Evolutionary conservation across 2,888 invertebrate genomes (phyloP), one percentile per base, ranked within the genome.

Genomic region (Lottia scabra): DNA sequence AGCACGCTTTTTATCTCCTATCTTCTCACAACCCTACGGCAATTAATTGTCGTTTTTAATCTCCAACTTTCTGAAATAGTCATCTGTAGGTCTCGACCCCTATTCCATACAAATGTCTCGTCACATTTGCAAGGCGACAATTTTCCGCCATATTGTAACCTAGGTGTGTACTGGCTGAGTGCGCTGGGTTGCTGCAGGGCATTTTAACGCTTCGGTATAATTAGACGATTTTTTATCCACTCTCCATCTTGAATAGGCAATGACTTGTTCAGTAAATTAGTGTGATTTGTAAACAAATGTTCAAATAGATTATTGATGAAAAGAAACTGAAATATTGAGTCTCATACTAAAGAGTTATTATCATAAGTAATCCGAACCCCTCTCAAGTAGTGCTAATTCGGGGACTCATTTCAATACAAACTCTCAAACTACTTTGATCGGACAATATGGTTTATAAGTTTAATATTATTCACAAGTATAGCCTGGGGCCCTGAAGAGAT

Each of bases 1-100:
- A 76, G 45, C 63, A 48, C 45, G 63, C 67, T 71, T 63, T 72
- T 72, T 71, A 73, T 56, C 75, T 64, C 70, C 72, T 72, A 76
- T 73, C 75, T 19, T 43, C 10, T 48, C 68, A 23, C 30, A 48
- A 44, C 73, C 75, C 70, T 56, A 44, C 27, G 71, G 70, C 71
- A 44, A 63, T 38, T 23, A 56, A 23, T 56, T 23, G 19, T 56
- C 56, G 56, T 23, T 56, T 56, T 23, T 56, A 56, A 56, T 56
- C 23, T 56, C 56, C 56, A 56, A 56, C 56, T 56, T 56, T 56
- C 23, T 23, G 19, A 56, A 56, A 56, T 56, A 56, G 56, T 56
- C 56, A 56, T 19, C 19, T 56, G 19, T 19, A 23, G 56, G 56
- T 56, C 56, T 12, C 23, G 56, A 56, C 56, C 56, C 56, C 56